phyloP scores from a whole-genome alignment of 2,888 invertebrate species.

The Sphaerophoria rueppellii region DNA sequence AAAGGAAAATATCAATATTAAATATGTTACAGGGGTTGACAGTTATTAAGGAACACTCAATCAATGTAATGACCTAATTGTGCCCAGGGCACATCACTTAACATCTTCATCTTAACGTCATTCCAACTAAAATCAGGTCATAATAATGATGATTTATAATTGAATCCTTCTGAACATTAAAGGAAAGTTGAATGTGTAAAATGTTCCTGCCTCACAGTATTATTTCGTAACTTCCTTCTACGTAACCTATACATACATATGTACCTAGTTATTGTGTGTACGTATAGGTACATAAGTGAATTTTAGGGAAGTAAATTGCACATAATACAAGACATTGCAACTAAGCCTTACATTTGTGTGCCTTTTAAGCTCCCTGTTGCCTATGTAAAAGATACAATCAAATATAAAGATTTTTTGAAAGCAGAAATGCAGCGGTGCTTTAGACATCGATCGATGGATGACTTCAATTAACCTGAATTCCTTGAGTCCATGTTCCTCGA shows the following conservation, averaged over 20 bases:
- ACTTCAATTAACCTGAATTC: conserved; percentile 70
- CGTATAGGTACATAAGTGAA: not conserved
- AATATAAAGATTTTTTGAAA: no score
- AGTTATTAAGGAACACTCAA: not conserved
- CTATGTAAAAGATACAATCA: conserved; percentile 35
- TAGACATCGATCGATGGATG: conserved; percentile 60
- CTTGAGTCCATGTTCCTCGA: conserved; percentile 40
- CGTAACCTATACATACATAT: no score
- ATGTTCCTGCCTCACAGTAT: conserved; percentile 28
- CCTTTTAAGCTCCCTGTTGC: not conserved
- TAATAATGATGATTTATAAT: conserved; percentile 3
- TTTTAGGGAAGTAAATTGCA: conserved; percentile 44
- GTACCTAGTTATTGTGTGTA: no score
- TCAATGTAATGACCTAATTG: conserved; percentile 29
- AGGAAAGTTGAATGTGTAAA: not conserved
- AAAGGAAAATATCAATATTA: conserved; percentile 14
- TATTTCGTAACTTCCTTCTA: not conserved
- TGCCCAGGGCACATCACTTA: not conserved
- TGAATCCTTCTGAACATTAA: conserved; percentile 4
- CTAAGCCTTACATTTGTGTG: not conserved
- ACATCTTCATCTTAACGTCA: not conserved
- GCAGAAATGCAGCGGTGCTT: not conserved
- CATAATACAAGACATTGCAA: not conserved
- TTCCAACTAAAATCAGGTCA: conserved; percentile 43
- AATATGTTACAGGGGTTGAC: not conserved